Evolutionary conservation across 2,797 vertebrate genomes (phyloP), one percentile per base, ranked within the genome.

Genomic region (Parotocinclus haroldoi): DNA sequence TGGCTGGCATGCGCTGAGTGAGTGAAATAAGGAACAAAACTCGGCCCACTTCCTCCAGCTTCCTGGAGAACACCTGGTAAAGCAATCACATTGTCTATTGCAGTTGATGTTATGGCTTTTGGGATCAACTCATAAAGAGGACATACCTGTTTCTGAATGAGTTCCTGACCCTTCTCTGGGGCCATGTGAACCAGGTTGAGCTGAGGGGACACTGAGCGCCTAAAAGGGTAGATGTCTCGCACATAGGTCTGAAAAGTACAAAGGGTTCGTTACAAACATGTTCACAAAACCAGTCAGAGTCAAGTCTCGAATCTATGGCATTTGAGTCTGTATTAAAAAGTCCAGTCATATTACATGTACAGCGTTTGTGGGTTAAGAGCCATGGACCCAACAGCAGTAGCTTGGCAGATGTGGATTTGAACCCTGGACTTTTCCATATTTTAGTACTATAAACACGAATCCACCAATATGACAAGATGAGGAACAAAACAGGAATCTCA

Each of bases 151-250:
- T 99, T 99, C 84, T 99, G 96, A 85, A 99, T 98, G 37, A 99
- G 94, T 73, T 99, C 96, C 81, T 96, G 96, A n/a, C 97, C 97
- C 77, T 95, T 98, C 71, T 98, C 96, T 0, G 96, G 96, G 69
- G 94, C 88, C 95, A 99, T 99, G 78, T 96, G 93, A 40, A 99
- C 96, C 48, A 99, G 88, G 81, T 98, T 99, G 75, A 99, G 91
- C 85, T 99, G 96, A 0, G 97, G 96, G 52, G 96, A 99, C 4
- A 99, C 96, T 0, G 96, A 99, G 76, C 97, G 92, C 68, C 97
- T 88, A 82, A 99, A 99, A 7, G 97, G 96, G 78, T 99, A 99
- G 84, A 99, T 98, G 71, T 99, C 97, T 72, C 96, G 92, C 48
- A 99, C 97, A 0, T 96, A 99, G 0, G 96, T 99, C 97, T 99